Base-by-base conservation (phyloP, 2,888 invertebrate genomes). In the Lasiommata megera region DNA sequence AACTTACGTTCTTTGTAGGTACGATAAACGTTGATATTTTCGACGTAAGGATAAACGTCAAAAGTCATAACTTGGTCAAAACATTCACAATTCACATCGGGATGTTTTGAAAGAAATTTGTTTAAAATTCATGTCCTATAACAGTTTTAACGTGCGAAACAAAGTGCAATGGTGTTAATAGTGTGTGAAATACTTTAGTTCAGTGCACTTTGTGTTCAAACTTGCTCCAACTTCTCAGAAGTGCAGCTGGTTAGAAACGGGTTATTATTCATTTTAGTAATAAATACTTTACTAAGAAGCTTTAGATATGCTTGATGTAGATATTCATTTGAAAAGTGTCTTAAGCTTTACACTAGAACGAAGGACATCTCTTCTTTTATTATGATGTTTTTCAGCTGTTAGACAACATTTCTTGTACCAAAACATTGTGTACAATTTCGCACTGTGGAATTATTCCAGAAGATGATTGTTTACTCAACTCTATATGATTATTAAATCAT, bases 171-270 rank as follows among this genome's bases (percentile, higher is more conserved):
- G 60, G 66, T 71, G 67, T 63, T 56, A 43, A 44, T 65, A 63
- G 63, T 62, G 58, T 65, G 63, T 74, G 63, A 61, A 68, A 68
- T 62, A 69, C 60, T 69, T 60, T 65, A 65, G 64, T 38, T 59
- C 59, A 66, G 66, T 73, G 70, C 60, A 62, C 65, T 69, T 61
- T 65, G 67, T 67, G 68, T 63, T 70, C 64, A 64, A 72, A 58
- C 67, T 63, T 65, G 66, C 65, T 67, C 62, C 60, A 60, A 71
- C 67, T 75, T 73, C 66, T 70, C 73, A 62, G 75, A 73, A 72
- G 67, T 73, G 80, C 82, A 85, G 79, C 84, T 86, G 85, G 79
- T 76, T 67, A 56, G 54, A 65, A 68, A 70, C 71, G 59, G 71
- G 66, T 73, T 73, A 69, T 67, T 72, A 72, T 70, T 61, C 57